phyloP scores from a whole-genome alignment of 2,888 invertebrate genomes.

The Acanthococcus lagerstroemiae region DNA sequence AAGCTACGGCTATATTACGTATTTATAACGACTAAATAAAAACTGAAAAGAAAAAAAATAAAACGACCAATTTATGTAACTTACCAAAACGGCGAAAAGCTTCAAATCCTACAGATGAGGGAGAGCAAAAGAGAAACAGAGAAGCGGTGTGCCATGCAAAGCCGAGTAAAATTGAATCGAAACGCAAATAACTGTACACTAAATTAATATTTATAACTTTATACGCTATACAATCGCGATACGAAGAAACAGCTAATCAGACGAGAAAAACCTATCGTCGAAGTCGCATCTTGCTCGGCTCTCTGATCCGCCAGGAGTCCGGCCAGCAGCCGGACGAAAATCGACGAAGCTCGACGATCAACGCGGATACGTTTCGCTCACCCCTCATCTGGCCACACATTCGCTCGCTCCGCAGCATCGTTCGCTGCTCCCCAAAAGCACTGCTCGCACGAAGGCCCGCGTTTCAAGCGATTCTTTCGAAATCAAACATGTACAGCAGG shows the following conservation, averaged over 20 bases:
- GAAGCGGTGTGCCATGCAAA: constrained; percentile 11
- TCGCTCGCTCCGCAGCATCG: no score
- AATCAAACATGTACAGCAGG: no score
- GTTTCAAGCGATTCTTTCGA: no score
- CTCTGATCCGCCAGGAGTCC: not conserved
- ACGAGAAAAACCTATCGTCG: not conserved
- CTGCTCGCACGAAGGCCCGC: no score
- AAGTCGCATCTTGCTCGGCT: not conserved
- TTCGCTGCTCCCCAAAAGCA: no score
- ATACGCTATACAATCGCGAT: not conserved
- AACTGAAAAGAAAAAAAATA: not conserved
- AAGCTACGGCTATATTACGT: not conserved
- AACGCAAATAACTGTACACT: constrained; percentile 1
- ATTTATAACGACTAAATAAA: not conserved
- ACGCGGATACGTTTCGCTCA: no score
- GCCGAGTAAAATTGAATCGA: no score
- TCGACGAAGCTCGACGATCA: not conserved
- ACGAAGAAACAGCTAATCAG: no score
- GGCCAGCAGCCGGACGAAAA: not conserved
- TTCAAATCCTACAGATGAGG: not conserved
- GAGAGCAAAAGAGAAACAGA: not conserved
- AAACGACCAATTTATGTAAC: not conserved
- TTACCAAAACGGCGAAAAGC: not conserved
- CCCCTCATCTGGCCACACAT: no score
- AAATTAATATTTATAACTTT: no score